phyloP scores from a whole-genome alignment of 2,113 vertebrate genomes.

The Solea solea region DNA sequence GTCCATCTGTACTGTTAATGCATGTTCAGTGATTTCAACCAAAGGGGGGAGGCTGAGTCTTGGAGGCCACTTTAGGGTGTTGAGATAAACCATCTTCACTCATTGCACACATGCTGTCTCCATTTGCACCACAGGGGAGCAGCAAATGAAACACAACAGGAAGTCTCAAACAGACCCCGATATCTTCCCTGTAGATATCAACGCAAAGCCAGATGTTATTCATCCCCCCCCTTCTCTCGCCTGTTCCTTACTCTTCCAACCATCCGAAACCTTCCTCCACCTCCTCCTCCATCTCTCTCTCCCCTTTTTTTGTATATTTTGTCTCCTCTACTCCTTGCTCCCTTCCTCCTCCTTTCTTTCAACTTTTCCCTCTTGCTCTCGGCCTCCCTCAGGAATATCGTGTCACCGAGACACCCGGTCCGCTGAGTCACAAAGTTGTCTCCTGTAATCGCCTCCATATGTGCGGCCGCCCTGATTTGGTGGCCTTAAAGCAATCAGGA shows the following conservation, averaged over 20 bases:
- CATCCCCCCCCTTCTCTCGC: conserved; percentile 38
- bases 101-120: conserved; percentile 72
- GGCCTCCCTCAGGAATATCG: conserved; percentile 7
- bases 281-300: background rate
- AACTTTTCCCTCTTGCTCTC: conserved; percentile 2
- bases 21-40: conserved; percentile 23
- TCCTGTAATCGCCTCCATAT: conserved; percentile 70
- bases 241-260: conserved; percentile 19
- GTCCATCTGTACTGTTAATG: conserved; percentile 19
- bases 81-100: conserved; percentile 46
- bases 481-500: conserved; percentile 45
- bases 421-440: conserved; percentile 54
- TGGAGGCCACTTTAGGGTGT: conserved; percentile 39
- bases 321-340: conserved; percentile 11
- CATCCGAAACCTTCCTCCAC: background rate
- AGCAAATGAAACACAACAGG: conserved; percentile 70
- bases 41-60: conserved; percentile 2
- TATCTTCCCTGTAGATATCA: conserved; percentile 64
- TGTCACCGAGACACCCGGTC: conserved; percentile 43
- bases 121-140: conserved; percentile 73
- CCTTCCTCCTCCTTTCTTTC: conserved; percentile 17
- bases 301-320: conserved; percentile 3
- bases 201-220: conserved; percentile 73
- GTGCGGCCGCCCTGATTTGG: conserved; percentile 45
- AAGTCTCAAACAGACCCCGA: conserved; percentile 62